Evolutionary conservation across 2,797 vertebrate genomes (phyloP), one percentile per base, ranked within the genome.

Genomic region (Muraenolepis orangiensis): DNA sequence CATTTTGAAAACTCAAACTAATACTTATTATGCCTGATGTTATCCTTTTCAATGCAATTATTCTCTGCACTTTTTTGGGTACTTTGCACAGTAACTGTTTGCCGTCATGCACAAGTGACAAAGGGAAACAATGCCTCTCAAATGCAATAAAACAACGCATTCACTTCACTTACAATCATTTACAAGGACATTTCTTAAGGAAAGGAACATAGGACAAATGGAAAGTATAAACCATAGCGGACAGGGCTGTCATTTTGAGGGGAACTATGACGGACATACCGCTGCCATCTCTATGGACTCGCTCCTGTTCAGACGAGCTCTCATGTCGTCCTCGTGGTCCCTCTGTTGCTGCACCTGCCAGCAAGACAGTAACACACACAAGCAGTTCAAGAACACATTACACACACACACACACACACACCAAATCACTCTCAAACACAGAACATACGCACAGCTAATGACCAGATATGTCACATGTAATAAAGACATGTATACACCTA

Each of bases 261-360:
- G 3, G 20, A 26, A 64, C 57, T 5, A 2, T 0, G 57, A 34
- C 13, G 2, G 32, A 70, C 94, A 93, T 84, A 96, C 96, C 1
- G 92, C 94, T 13, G 95, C 96, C 83, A 93, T 96, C 84, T 95
- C 95, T 30, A 94, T 93, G 72, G 95, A 93, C 75, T 94, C 93
- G 36, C 94, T 95, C 85, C 90, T 91, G 77, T 81, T 86, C 3
- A 93, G 87, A 61, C 90, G 88, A 71, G 93, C 92, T 75, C 92
- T 92, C 93, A 93, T 92, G 10, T 93, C 90, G 0, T 94, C 94
- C 74, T 94, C 91, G 2, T 94, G 94, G 76, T 96, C 94, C 76
- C 77, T 91, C 92, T 95, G 93, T 87, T 95, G 92, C 90, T 81
- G 72, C 64, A 93, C 91, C 95, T 96, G 91, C 70, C 30, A 68